phyloP scores from a whole-genome alignment of 2,888 invertebrate species.

The Watsonalla cultraria region DNA sequence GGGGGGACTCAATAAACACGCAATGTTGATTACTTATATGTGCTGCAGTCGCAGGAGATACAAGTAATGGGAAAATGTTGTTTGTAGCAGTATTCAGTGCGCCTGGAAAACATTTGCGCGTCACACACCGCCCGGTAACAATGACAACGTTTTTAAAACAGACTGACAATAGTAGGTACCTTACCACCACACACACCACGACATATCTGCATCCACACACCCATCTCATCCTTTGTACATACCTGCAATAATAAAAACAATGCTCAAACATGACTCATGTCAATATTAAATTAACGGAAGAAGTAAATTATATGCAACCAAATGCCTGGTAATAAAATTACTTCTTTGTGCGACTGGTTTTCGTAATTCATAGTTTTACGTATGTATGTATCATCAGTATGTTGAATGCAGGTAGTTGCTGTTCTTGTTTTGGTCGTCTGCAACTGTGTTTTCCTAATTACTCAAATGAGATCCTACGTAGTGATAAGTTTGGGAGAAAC shows the following conservation, averaged over 20 bases:
- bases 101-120: constrained; percentile 51
- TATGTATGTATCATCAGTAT: too few relatives aligned
- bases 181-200: constrained; percentile 34
- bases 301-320: background rate
- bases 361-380: background rate
- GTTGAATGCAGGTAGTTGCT: too few relatives aligned
- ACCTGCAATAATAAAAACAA: constrained; percentile 43
- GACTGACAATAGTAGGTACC: constrained; percentile 8
- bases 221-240: constrained; percentile 28
- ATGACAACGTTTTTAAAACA: constrained; percentile 59
- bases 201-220: constrained; percentile 21
- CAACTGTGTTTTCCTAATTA: too few relatives aligned
- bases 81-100: constrained; percentile 44
- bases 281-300: constrained; percentile 3
- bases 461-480: too few relatives aligned
- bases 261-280: constrained; percentile 19
- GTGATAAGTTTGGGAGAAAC: too few relatives aligned
- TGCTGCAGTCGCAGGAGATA: constrained; percentile 19
- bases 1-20: constrained; percentile 37
- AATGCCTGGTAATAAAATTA: background rate
- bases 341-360: background rate
- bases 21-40: constrained; percentile 37
- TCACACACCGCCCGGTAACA: constrained; percentile 47
- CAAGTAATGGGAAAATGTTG: constrained; percentile 41
- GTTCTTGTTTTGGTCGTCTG: too few relatives aligned